Conservation (phyloP, 2,797 vertebrate genomes). For the Xiphophorus birchmanni region DNA sequence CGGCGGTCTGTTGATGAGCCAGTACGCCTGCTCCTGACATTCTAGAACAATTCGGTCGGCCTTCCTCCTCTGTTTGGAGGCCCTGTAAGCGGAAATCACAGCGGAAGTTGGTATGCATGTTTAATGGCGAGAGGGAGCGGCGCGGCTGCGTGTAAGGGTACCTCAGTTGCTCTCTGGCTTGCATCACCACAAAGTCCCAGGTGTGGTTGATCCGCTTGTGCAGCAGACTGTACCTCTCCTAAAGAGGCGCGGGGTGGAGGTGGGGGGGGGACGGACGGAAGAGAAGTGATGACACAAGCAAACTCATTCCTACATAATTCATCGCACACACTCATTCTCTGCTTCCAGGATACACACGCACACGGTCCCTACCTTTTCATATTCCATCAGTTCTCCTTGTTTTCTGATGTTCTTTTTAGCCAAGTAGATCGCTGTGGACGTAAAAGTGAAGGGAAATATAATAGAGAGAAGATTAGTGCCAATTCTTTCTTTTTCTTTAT, state of each 20-base stretch:
- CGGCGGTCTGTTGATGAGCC: constrained; percentile 92
- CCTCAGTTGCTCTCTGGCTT: constrained; percentile 95
- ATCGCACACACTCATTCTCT: constrained; percentile 2
- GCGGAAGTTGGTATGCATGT: not conserved
- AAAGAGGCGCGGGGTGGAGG: constrained; percentile 1
- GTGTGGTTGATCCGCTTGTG: constrained; percentile 92
- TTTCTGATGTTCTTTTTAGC: constrained; percentile 95
- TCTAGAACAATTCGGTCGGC: constrained; percentile 93
- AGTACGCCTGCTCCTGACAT: constrained; percentile 94
- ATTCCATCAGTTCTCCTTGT: constrained; percentile 88
- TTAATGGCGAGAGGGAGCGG: not conserved
- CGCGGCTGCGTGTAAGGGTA: constrained; percentile 42
- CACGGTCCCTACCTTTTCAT: constrained; percentile 88
- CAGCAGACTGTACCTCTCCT: constrained; percentile 90
- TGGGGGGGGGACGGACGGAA: not conserved
- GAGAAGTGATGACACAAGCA: constrained; percentile 7
- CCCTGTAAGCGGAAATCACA: constrained; percentile 78
- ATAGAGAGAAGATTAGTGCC: not conserved
- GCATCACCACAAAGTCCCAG: constrained; percentile 97
- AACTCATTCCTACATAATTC: constrained; percentile 23
- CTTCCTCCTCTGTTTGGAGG: constrained; percentile 91
- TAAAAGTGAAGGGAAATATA: not conserved
- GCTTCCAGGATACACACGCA: not conserved
- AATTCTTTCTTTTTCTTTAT: not conserved
- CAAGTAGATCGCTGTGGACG: constrained; percentile 88